Conservation (phyloP, 2,797 vertebrate species). For the Salmo trutta region DNA sequence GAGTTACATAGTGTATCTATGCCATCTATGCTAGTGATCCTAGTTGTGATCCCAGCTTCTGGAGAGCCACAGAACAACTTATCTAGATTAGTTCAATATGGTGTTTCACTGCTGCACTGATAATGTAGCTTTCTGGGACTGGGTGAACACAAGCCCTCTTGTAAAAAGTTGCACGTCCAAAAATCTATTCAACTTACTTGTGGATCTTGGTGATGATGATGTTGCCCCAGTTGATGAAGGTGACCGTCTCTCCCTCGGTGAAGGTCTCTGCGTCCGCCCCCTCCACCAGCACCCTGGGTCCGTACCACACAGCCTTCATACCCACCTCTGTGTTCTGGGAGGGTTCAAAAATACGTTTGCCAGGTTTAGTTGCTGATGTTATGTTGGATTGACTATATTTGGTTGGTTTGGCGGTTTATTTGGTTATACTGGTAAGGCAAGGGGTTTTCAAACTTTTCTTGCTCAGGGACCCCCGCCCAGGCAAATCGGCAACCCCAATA, state of each 20-base stretch:
- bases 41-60: no score
- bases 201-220: constrained; percentile 91
- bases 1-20: no score
- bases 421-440: not conserved
- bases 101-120: not conserved
- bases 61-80: no score
- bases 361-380: not conserved
- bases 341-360: constrained; percentile 18
- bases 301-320: constrained; percentile 91
- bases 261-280: constrained; percentile 94
- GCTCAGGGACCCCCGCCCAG: no score
- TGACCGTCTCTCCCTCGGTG: constrained; percentile 89
- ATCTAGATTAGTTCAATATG: not conserved
- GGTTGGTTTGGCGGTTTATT: not conserved
- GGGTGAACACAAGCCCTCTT: not conserved
- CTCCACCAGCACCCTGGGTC: constrained; percentile 86
- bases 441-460: no score
- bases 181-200: constrained; percentile 74
- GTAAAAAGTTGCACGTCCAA: no score
- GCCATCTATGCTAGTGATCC: no score
- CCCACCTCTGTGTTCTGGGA: constrained; percentile 90
- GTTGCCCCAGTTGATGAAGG: constrained; percentile 99
- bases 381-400: not conserved
- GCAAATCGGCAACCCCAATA: no score
- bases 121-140: not conserved